phyloP scores from a whole-genome alignment of 2,888 invertebrate species.

The Caenorhabditis sp. region DNA sequence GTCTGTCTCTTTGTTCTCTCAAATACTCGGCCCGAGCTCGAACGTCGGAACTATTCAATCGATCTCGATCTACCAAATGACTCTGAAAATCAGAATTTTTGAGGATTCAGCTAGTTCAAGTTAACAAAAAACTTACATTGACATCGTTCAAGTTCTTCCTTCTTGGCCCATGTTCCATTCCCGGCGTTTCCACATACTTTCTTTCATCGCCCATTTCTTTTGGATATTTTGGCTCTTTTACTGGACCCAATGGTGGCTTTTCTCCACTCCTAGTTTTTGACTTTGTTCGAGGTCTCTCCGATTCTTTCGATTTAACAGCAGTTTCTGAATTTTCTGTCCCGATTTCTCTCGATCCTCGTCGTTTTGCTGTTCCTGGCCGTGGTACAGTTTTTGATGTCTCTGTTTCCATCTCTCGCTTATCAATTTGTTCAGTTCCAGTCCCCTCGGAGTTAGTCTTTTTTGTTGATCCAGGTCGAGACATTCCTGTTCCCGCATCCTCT shows the following conservation, averaged over 20 bases:
- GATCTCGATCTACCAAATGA: conserved; percentile 34
- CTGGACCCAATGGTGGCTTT: not conserved
- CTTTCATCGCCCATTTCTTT: not conserved
- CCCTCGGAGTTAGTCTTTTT: not conserved
- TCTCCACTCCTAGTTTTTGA: not conserved
- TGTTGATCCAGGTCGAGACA: too few species aligned
- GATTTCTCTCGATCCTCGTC: not conserved
- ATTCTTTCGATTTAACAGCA: not conserved
- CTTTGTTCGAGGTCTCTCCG: not conserved
- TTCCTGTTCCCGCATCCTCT: too few species aligned
- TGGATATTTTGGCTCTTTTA: not conserved
- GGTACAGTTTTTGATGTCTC: not conserved
- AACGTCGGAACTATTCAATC: conserved; percentile 72
- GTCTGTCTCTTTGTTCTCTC: conserved; percentile 86
- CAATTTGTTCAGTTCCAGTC: not conserved
- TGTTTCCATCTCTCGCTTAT: not conserved
- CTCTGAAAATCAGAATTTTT: conserved; percentile 44
- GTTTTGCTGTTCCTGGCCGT: not conserved
- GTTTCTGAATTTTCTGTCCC: too few species aligned
- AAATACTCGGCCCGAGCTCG: conserved; percentile 85
- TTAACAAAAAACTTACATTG: conserved; percentile 23
- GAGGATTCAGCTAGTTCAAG: too few species aligned
- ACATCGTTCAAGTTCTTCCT: conserved; percentile 50
- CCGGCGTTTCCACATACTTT: conserved; percentile 9
- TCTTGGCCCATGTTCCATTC: conserved; percentile 42